phyloP scores from a whole-genome alignment of 2,888 invertebrate genomes.

The Mamestra brassicae region DNA sequence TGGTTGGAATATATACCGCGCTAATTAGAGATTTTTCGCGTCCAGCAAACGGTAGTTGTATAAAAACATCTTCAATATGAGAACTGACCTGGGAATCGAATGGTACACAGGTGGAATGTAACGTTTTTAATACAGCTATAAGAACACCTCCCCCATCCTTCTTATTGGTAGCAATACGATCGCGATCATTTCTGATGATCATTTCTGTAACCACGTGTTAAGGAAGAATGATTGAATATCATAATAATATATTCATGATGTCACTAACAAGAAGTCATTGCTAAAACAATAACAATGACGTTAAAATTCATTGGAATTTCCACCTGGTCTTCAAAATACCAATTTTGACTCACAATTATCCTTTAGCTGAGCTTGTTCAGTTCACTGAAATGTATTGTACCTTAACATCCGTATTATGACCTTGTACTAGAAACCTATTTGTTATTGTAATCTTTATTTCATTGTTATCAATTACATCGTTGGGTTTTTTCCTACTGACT shows the following conservation, averaged over 20 bases:
- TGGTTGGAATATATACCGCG: no score
- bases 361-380: not conserved
- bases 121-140: no score
- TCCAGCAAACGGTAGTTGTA: no score
- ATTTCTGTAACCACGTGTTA: not conserved
- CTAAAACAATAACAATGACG: constrained; percentile 7
- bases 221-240: not conserved
- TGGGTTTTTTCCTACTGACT: constrained; percentile 12
- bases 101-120: no score
- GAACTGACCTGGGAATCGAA: no score
- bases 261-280: constrained; percentile 6
- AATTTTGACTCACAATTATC: not conserved
- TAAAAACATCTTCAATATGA: no score
- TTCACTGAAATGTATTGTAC: not conserved
- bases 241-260: not conserved
- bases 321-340: not conserved
- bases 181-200: no score
- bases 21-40: no score
- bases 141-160: no score
- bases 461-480: not conserved
- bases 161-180: no score
- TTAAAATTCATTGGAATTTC: not conserved
- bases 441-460: not conserved
- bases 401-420: not conserved
- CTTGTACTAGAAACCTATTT: not conserved